Base-by-base conservation (phyloP, 2,797 vertebrate genomes). In the Spinus olivaceus region DNA sequence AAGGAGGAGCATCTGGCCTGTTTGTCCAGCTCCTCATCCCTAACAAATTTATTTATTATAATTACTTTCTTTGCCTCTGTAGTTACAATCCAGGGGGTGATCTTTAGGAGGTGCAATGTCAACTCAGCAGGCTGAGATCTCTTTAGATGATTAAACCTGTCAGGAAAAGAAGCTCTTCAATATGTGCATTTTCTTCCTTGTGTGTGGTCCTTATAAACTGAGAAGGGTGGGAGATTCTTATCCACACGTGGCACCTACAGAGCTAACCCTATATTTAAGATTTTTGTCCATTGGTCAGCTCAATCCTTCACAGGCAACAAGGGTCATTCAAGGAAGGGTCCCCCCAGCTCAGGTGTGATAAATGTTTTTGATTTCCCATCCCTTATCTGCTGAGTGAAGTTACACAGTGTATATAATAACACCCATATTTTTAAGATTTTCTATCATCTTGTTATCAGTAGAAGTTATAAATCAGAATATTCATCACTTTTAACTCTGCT, bases 401-500 rank as follows among this genome's bases (percentile, higher is more conserved):
- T 92, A 87, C 89, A 69, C 39, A 35, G 44, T 86, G 30, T 91
- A 22, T 92, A 81, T 95, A 96, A 96, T 86, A 97, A 96, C 57
- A 86, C 24, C 35, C 87, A 93, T 82, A 84, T 81, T 71, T 97
- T 95, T 97, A 86, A 88, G 92, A 77, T 92, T 94, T 95, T 96
- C 91, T 91, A 79, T 94, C 91, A 73, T 92, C 94, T 95, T 96
- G 79, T 94, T 97, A 95, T 87, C 90, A 79, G 86, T 90, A 92
- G 93, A 86, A 94, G 88, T 86, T 88, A 95, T 96, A 96, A 97
- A 97, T 95, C 94, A 96, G 92, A 88, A 78, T 93, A 90, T 91
- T 96, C 73, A 81, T 96, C 93, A 81, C 92, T 97, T 96, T 86
- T 86, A 97, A 95, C 90, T 97, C 97, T 94, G 90, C 69, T 96